phyloP scores from a whole-genome alignment of 2,113 vertebrate species.

The Stomatorhinus ivindoensis region DNA sequence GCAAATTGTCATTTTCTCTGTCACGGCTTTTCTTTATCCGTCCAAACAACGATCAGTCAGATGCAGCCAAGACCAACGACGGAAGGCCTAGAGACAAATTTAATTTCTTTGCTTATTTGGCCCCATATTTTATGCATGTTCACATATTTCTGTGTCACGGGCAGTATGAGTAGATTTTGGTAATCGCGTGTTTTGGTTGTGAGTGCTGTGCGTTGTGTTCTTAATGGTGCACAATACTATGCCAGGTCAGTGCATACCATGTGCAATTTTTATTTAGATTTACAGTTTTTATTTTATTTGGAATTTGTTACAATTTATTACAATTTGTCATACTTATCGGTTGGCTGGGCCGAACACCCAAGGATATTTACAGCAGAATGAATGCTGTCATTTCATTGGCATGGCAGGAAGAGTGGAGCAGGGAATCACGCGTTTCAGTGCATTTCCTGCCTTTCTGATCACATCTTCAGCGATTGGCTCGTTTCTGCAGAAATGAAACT shows the following conservation, averaged over 20 bases:
- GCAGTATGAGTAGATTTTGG: neutral
- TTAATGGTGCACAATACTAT: neutral
- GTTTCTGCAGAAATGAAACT: neutral
- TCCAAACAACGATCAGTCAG: neutral
- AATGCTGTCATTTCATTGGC: neutral
- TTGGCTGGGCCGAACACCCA: neutral
- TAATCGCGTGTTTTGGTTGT: neutral
- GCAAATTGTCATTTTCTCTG: neutral
- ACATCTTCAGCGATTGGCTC: neutral
- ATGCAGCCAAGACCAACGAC: neutral
- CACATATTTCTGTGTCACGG: neutral
- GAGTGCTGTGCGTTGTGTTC: neutral
- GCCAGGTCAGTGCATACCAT: neutral
- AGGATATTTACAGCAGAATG: neutral
- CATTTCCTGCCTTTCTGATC: neutral
- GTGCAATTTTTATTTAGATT: neutral
- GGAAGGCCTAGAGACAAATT: neutral
- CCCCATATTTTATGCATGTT: neutral
- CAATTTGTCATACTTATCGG: neutral
- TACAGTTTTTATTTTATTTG: neutral
- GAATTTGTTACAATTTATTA: neutral
- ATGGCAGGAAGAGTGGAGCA: neutral
- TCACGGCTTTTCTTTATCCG: neutral
- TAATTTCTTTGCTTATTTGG: neutral
- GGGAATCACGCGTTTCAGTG: neutral